Evolutionary conservation across 2,888 invertebrate species (phyloP), one percentile per base, ranked within the genome.

Genomic region (Eupithecia inturbata): DNA sequence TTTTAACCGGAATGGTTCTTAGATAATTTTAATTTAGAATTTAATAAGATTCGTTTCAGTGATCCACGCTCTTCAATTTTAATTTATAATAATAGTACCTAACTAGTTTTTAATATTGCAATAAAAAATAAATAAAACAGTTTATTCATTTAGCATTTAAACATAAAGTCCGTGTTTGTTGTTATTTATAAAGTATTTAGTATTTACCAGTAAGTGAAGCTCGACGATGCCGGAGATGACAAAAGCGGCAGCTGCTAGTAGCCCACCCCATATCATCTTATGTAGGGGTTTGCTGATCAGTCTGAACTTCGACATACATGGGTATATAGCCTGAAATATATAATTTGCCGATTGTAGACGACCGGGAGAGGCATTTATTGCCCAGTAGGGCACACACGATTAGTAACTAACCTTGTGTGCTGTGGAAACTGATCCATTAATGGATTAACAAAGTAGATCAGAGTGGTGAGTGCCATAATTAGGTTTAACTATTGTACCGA

Each of bases 151-250:
- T 12, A 22, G 1, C 12, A 53, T 22, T 22, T 12, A 49, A 22
- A n/a, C 22, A 7, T 9, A 10, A 22, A 53, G 53, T 53, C 10
- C 7, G 16, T 31, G 12, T 64, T 36, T 33, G 9, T 33, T 64
- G 31, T 31, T 2, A 22, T 33, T 64, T 33, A 5, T 22, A n/a
- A 1, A n/a, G 10, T 10, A 31, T 12, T 7, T 60, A 72, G 53
- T 67, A 71, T 64, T 62, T 53, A 69, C 97, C 96, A 98, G 96
- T 72, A 98, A 92, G 39, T 95, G 89, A 0, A 98, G 85, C 89
- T 98, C 98, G 1, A 99, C 96, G n/a, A 97, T 85, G 5, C 97
- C 99, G 1, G 99, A 98, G 41, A 98, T 94, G n/a, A 97, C 91
- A 87, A 99, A 99, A 0, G 99, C 96, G 0, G 96, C 74, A 0